These are phyloP conservation scores for Vulpes vulpes DNA, from an alignment of 2,113 vertebrate species.

Conservation along the genomic window DNA sequence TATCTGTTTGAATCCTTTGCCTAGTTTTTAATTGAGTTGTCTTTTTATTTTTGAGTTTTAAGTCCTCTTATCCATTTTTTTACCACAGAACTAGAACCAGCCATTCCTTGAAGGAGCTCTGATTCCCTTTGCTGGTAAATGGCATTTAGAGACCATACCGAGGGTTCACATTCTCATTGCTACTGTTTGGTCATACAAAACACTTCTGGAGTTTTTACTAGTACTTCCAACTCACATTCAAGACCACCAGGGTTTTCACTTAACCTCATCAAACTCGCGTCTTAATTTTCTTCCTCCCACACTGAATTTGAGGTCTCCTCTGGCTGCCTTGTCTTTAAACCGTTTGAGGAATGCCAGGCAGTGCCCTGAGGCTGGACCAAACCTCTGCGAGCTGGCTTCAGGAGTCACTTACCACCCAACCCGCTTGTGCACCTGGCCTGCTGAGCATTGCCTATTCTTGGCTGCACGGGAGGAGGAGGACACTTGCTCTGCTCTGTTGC, in stretches of 20 bases:
- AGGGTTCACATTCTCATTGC: neutral
- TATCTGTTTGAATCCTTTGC: neutral
- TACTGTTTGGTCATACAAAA: neutral
- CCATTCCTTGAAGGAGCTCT: neutral
- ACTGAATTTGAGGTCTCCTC: neutral
- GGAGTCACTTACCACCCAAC: neutral
- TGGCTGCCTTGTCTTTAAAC: neutral
- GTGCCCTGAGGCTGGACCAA: conserved; percentile 45
- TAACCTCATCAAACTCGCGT: neutral
- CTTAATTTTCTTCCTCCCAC: neutral
- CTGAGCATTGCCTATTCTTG: conserved; percentile 56
- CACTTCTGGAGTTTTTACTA: neutral
- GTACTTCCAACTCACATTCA: neutral
- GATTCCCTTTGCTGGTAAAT: neutral
- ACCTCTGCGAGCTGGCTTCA: conserved; percentile 47
- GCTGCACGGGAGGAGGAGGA: neutral
- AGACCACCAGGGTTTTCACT: neutral
- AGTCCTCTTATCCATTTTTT: neutral
- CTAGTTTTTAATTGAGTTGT: neutral
- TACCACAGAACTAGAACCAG: neutral
- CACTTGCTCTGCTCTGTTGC: neutral
- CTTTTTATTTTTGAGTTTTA: neutral
- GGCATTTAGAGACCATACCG: neutral
- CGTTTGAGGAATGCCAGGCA: conserved; percentile 43
- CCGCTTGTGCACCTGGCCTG: conserved; percentile 64